These are phyloP conservation scores for Oxytorus armatus DNA, from an alignment of 2,888 invertebrate species.

Conservation along the genomic window DNA sequence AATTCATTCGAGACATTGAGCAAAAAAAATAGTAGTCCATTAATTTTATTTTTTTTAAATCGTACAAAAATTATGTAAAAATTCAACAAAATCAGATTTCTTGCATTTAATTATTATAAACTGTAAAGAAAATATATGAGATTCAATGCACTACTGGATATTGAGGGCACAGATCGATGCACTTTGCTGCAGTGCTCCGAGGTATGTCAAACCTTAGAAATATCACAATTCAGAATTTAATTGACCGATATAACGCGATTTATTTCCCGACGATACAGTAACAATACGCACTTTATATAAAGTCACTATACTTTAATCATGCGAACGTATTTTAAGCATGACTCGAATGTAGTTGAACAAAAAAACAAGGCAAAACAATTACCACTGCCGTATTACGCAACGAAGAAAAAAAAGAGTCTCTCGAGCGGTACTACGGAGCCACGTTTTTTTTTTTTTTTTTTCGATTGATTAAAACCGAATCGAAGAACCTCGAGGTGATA, in stretches of 20 bases:
- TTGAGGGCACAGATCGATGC: conserved; percentile 25
- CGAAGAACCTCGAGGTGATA: background rate
- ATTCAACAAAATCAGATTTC: background rate
- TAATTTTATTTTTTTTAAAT: background rate
- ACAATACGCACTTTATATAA: background rate
- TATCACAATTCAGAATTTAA: conserved; percentile 23
- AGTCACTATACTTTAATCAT: background rate
- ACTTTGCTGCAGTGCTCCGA: conserved; percentile 16
- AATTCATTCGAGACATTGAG: conserved; percentile 22
- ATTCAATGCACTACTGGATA: background rate
- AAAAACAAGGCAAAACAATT: conserved; percentile 20
- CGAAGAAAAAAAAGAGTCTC: conserved; percentile 6
- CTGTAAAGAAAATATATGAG: background rate
- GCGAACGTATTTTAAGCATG: background rate
- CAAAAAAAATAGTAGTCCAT: background rate
- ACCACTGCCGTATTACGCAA: conserved; percentile 30
- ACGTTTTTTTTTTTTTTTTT: no score
- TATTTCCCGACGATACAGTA: conserved; percentile 4
- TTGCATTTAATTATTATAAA: background rate
- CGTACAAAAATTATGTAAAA: background rate
- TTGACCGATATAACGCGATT: conserved; percentile 24
- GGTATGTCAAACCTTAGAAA: conserved; percentile 39
- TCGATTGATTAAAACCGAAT: no score
- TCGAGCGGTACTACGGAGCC: conserved; percentile 41
- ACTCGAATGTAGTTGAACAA: background rate